Evolutionary conservation across 1,140 invertebrate genomes (phyloP).

Genomic region (Lethrus apterus): DNA sequence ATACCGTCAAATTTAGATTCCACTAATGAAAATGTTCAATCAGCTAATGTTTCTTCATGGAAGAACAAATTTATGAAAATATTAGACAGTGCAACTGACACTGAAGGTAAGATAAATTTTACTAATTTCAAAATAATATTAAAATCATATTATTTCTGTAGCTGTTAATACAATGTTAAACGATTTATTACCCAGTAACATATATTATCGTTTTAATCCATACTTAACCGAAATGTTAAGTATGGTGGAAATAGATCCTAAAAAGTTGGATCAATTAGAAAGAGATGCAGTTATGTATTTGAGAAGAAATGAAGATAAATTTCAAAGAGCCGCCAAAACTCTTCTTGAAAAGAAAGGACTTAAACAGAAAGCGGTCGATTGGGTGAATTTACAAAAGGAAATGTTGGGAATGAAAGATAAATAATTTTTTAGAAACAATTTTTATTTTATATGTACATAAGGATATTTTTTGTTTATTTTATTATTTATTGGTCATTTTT

Average conservation of each 20-base stretch:
- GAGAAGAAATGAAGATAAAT: slow-evolving; percentile 68
- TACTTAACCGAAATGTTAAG: slow-evolving; percentile 73
- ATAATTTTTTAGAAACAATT: neutral
- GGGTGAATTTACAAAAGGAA: slow-evolving; percentile 33
- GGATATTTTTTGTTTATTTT: too few relatives aligned
- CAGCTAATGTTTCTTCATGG: slow-evolving; percentile 49
- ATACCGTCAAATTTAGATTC: slow-evolving; percentile 39
- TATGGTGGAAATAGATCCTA: slow-evolving; percentile 75
- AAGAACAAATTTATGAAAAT: slow-evolving; percentile 78
- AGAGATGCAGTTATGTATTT: slow-evolving; percentile 68
- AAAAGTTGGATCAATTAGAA: slow-evolving; percentile 55
- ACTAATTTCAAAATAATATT: neutral
- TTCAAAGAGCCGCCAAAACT: slow-evolving; percentile 48
- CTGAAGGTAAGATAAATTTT: slow-evolving; percentile 56
- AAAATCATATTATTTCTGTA: slow-evolving; percentile 39
- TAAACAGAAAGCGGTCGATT: slow-evolving; percentile 44
- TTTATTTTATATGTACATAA: too few relatives aligned
- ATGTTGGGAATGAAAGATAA: neutral
- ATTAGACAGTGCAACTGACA: slow-evolving; percentile 84
- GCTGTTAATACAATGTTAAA: slow-evolving; percentile 74
- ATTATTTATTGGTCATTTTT: too few relatives aligned
- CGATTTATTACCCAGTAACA: slow-evolving; percentile 68
- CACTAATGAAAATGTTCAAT: slow-evolving; percentile 28
- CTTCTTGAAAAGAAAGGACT: slow-evolving; percentile 43
- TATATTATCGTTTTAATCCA: slow-evolving; percentile 88